Conservation (phyloP, 2,113 vertebrate species). For the Acinonyx jubatus region DNA sequence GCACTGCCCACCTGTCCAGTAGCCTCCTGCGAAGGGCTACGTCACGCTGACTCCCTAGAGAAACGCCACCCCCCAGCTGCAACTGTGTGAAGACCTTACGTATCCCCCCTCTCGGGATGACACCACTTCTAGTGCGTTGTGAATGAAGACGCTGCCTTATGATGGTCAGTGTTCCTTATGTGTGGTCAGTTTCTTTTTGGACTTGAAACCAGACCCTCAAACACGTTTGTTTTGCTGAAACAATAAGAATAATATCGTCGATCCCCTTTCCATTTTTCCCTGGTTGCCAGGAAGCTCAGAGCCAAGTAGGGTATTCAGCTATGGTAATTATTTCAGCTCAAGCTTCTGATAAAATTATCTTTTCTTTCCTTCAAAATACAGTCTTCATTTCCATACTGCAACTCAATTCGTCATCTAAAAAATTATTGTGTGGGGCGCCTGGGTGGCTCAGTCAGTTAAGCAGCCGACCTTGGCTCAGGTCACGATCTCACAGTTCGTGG, state of each 20-base stretch:
- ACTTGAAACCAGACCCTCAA: background rate
- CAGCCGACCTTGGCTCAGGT: too few species aligned
- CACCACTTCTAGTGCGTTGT: background rate
- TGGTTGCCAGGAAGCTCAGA: conserved; percentile 46
- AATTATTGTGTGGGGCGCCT: background rate
- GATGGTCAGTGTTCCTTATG: background rate
- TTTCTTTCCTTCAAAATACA: conserved; percentile 20
- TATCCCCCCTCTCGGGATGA: background rate
- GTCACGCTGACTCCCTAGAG: background rate
- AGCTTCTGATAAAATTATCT: background rate
- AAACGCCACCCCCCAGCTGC: background rate
- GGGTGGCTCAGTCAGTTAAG: too few species aligned
- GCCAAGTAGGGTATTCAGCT: background rate
- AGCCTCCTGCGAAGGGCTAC: background rate
- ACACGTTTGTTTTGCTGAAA: background rate
- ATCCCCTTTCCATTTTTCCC: conserved; percentile 15
- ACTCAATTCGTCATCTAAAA: background rate
- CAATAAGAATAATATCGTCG: background rate
- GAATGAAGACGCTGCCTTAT: background rate
- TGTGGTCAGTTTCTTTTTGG: background rate
- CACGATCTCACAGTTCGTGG: too few species aligned
- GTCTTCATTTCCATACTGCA: background rate
- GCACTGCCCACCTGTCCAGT: background rate
- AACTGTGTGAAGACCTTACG: background rate
- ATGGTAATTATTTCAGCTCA: background rate